These are phyloP conservation scores for Zoanthus solanderi DNA, from an alignment of 92 coral and sea anemone genomes.

Conservation along the genomic window DNA sequence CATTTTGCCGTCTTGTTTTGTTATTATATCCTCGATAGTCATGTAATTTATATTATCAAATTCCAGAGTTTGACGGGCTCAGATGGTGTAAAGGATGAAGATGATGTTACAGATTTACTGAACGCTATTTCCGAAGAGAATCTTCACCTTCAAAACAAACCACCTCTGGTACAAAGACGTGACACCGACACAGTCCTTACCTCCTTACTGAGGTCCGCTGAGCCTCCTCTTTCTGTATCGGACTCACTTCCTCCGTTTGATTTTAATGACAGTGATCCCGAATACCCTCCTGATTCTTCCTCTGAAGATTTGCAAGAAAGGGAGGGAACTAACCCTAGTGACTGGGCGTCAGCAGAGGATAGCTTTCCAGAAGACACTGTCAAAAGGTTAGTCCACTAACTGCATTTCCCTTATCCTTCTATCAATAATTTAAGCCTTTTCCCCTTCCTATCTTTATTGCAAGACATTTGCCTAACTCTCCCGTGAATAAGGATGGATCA, in stretches of 20 bases:
- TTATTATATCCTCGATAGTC: not conserved
- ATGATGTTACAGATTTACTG: slow-evolving; percentile 75
- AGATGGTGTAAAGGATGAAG: slow-evolving; percentile 71
- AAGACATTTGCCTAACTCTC: too few species aligned
- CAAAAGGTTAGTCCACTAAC: not conserved
- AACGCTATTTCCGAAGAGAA: slow-evolving; percentile 70
- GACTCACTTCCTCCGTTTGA: slow-evolving; percentile 54
- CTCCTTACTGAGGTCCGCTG: slow-evolving; percentile 69
- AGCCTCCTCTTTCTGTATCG: slow-evolving; percentile 58
- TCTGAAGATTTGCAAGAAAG: slow-evolving; percentile 22
- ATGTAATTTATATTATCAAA: not conserved
- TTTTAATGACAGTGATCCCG: slow-evolving; percentile 38
- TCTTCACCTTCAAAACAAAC: slow-evolving; percentile 55
- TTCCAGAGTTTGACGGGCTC: slow-evolving; percentile 75
- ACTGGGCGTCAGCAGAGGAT: slow-evolving; percentile 46
- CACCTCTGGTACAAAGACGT: slow-evolving; percentile 60
- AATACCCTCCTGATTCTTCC: slow-evolving; percentile 18
- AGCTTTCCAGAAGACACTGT: slow-evolving; percentile 30
- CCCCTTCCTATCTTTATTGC: too few species aligned
- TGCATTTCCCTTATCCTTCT: too few species aligned
- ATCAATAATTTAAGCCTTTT: too few species aligned
- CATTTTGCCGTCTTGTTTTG: not conserved
- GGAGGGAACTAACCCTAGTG: slow-evolving; percentile 29
- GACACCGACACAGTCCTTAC: slow-evolving; percentile 83
- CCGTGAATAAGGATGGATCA: too few species aligned